Evolutionary conservation across 2,113 vertebrate genomes (phyloP), one percentile per base, ranked within the genome.

Genomic region (Setophaga kirtlandii): DNA sequence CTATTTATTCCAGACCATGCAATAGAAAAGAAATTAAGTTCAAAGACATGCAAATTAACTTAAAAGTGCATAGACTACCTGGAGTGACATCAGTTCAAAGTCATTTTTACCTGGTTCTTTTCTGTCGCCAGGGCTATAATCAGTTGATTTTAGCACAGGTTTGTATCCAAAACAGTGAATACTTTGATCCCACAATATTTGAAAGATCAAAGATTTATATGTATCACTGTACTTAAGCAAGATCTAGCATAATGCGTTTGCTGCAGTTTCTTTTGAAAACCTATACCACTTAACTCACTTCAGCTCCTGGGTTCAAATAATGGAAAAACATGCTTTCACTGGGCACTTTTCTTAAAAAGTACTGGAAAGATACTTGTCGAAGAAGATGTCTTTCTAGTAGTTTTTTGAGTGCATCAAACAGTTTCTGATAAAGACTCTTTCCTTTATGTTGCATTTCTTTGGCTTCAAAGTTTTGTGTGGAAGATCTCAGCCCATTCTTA

Each of bases 11-110:
- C 68, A 96, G 93, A 91, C 65, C 96, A 91, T 71, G 49, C 60
- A 93, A 91, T 56, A 95, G 74, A 68, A 96, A 81, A 95, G 64
- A 93, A 95, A 97, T 52, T 56, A 94, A 95, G 83, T 97, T 97
- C 96, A 97, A 97, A 98, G 94, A 93, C 93, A 96, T 91, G 78
- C 55, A 96, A 97, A 98, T 98, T 97, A 97, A 96, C 65, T 96
- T 69, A 93, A 76, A 91, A 90, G 44, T 91, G 55, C 53, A 96
- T 41, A 41, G 85, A 70, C 83, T 84, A 96, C 30, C 28, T 94
- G 88, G 39, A 95, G 65, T 94, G 94, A 94, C 75, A 94, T 55
- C 44, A 97, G 94, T 95, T 98, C 89, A 97, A 97, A 98, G 84
- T 80, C n/a, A 93, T 93, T 96, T 96, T 70, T 96, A 94, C 75